Conservation (phyloP, 2,797 vertebrate species). For the Gymnoscopelus microlampas region DNA sequence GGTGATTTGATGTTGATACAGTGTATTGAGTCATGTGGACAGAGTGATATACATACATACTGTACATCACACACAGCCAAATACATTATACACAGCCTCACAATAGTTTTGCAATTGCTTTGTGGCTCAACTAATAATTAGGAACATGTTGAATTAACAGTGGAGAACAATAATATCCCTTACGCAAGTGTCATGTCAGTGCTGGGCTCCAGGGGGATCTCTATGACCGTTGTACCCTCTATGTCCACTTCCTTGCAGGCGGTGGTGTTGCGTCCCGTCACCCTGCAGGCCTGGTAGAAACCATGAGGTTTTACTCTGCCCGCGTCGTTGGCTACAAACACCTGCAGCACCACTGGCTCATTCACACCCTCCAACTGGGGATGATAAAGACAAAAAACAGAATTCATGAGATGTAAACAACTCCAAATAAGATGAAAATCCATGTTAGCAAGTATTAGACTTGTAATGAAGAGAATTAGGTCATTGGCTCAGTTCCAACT, state of each 20-base stretch:
- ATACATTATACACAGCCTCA: too few relatives aligned
- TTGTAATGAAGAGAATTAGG: neutral
- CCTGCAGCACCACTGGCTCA: conserved; percentile 93
- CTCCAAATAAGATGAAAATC: neutral
- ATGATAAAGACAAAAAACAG: conserved; percentile 21
- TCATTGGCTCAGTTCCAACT: conserved; percentile 8
- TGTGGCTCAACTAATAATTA: too few relatives aligned
- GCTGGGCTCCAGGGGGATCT: conserved; percentile 94
- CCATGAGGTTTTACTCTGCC: conserved; percentile 97
- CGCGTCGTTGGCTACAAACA: conserved; percentile 96
- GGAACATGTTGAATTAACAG: too few relatives aligned
- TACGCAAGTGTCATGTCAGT: conserved; percentile 97
- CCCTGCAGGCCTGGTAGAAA: conserved; percentile 98
- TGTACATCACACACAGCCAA: too few relatives aligned
- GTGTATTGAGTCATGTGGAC: too few relatives aligned
- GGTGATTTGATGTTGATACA: too few relatives aligned
- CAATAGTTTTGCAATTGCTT: too few relatives aligned
- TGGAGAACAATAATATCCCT: conserved; percentile 63
- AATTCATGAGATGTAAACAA: neutral
- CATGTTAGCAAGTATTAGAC: neutral
- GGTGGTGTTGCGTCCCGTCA: conserved; percentile 97
- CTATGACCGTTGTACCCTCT: conserved; percentile 97
- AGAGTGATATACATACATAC: too few relatives aligned
- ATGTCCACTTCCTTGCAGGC: conserved; percentile 98
- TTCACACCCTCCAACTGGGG: conserved; percentile 93